Conservation (phyloP, 37 sponge, comb jelly and placozoan genomes). For the Corticium candelabrum region DNA sequence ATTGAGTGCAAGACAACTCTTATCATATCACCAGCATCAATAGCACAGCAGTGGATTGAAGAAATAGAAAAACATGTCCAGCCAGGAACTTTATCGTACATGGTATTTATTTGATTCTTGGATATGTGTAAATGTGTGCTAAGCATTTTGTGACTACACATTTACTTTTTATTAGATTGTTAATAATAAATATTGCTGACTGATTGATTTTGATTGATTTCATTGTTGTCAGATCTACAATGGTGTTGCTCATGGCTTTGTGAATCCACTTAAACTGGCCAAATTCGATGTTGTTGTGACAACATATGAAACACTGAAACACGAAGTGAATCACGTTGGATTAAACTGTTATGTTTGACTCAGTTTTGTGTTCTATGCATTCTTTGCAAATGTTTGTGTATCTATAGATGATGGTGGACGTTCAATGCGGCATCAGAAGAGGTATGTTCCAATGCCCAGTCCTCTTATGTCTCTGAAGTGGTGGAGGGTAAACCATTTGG, state of each 20-base stretch:
- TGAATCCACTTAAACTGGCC: constrained; percentile 43
- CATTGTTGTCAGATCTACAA: constrained; percentile 27
- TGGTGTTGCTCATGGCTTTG: constrained; percentile 37
- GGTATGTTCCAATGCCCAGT: constrained; percentile 40
- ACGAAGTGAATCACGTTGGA: constrained; percentile 49
- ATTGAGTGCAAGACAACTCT: constrained; percentile 46
- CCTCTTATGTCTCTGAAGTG: constrained; percentile 62
- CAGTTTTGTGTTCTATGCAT: background rate
- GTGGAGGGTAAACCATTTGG: constrained; percentile 58
- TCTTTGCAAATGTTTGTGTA: too few relatives aligned
- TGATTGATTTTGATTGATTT: background rate
- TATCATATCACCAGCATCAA: constrained; percentile 53
- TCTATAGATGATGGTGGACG: background rate
- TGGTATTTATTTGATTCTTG: constrained; percentile 58
- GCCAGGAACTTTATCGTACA: constrained; percentile 21
- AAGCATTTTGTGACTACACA: background rate
- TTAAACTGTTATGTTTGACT: background rate
- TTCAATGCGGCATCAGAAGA: constrained; percentile 33
- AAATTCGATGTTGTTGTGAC: constrained; percentile 55
- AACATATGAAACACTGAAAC: constrained; percentile 49
- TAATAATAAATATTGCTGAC: background rate
- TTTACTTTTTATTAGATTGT: background rate
- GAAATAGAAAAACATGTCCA: constrained; percentile 62
- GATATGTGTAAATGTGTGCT: too few relatives aligned
- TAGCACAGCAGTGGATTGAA: constrained; percentile 62